Percentiles rank a stretch among this genome's conserved stretches.
Evolutionary conservation across 2,797 vertebrate genomes (phyloP).

Genomic region (Gobio occitaniae): DNA sequence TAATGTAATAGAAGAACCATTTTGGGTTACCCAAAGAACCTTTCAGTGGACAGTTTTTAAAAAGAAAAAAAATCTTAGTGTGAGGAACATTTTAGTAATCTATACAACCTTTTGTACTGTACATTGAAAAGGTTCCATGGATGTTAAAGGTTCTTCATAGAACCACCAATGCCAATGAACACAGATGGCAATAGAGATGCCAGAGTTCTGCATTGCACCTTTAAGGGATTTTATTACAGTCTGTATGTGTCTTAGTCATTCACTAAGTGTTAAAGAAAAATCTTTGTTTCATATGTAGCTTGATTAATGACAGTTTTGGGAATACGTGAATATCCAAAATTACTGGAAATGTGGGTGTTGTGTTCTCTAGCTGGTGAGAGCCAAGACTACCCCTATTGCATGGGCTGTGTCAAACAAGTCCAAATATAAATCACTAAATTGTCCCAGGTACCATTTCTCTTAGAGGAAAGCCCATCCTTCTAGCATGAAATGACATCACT

Average conservation of each 20-base stretch:
- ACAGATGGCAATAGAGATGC: background rate
- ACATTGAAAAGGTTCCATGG: background rate
- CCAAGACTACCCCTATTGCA: slow-evolving; percentile 3
- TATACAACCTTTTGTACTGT: background rate
- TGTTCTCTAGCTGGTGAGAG: background rate
- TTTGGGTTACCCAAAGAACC: too few species aligned
- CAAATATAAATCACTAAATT: slow-evolving; percentile 17
- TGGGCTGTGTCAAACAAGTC: background rate
- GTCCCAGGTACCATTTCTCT: background rate
- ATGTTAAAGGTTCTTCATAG: background rate
- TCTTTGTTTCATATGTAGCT: background rate
- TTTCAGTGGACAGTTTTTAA: background rate
- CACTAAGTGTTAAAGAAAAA: slow-evolving; percentile 14
- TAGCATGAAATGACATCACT: background rate
- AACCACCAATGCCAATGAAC: background rate
- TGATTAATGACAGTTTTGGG: slow-evolving; percentile 23
- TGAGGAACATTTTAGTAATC: background rate
- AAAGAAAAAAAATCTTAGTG: background rate
- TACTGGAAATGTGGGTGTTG: slow-evolving; percentile 9
- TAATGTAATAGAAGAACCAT: too few species aligned
- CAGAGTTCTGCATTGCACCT: background rate
- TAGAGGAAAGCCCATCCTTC: slow-evolving; percentile 21
- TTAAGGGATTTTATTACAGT: background rate
- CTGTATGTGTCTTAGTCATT: slow-evolving; percentile 28
- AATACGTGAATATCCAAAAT: slow-evolving; percentile 29